Conservation (phyloP, 2,888 invertebrate genomes). For the Diploptera punctata region DNA sequence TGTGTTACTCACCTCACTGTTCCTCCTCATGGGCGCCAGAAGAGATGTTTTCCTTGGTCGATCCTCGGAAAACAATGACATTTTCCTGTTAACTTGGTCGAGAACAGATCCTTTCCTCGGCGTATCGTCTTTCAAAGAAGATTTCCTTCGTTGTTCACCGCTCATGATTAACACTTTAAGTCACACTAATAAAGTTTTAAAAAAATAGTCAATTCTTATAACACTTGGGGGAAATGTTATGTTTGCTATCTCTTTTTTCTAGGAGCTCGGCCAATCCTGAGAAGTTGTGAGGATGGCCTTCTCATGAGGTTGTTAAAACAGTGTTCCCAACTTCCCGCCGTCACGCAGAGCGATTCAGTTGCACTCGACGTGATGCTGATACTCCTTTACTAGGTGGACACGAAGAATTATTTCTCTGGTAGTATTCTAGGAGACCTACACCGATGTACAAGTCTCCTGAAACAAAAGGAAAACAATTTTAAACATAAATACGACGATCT, state of each 20-base stretch:
- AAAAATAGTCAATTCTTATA: neutral
- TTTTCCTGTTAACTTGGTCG: neutral
- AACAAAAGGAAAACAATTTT: no score
- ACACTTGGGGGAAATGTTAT: neutral
- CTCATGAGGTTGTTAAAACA: neutral
- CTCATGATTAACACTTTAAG: neutral
- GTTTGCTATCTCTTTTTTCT: constrained; percentile 15
- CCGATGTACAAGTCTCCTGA: no score
- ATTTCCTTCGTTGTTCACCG: neutral
- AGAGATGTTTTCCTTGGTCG: neutral
- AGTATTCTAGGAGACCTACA: no score
- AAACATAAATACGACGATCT: no score
- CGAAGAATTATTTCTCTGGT: no score
- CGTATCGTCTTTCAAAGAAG: neutral
- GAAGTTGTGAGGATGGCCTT: constrained; percentile 13
- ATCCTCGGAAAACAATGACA: neutral
- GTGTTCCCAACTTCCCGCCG: neutral
- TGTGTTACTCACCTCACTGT: constrained; percentile 6
- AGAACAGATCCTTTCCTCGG: neutral
- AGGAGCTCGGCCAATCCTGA: constrained; percentile 24
- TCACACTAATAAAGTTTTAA: neutral
- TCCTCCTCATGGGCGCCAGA: neutral
- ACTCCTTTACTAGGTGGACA: no score
- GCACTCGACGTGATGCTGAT: neutral
- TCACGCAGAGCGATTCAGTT: neutral